phyloP scores from a whole-genome alignment of 2,888 invertebrate species.

The Pseudanteris insignis region DNA sequence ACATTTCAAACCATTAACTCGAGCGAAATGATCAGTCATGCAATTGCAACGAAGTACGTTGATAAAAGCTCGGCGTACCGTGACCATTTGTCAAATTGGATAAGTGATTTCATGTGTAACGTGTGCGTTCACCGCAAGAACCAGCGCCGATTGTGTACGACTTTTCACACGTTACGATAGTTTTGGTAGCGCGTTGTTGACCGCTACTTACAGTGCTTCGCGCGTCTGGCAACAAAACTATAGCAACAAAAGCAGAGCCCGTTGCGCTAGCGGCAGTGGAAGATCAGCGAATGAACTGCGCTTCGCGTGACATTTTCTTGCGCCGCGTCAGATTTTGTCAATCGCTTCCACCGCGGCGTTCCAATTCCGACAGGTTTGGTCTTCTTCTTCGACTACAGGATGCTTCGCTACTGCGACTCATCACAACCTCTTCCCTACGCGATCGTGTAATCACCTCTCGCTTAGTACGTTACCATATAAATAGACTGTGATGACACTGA shows the following conservation, averaged over 20 bases:
- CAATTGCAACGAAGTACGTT: conserved; percentile 6
- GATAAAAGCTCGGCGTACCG: conserved; percentile 2
- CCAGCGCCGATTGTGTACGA: not conserved
- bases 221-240: not conserved
- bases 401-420: conserved; percentile 47
- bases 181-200: conserved; percentile 2
- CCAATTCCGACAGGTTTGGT: conserved; percentile 29
- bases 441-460: conserved; percentile 53
- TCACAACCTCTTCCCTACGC: conserved; percentile 50
- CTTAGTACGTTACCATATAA: conserved; percentile 52
- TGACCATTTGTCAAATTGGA: conserved; percentile 10
- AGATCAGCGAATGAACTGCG: conserved; percentile 2
- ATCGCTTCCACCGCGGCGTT: not conserved
- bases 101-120: conserved; percentile 6
- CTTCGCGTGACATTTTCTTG: conserved; percentile 15
- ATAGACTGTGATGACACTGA: conserved; percentile 55
- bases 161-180: conserved; percentile 1
- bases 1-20: not conserved
- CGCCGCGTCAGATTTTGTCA: not conserved
- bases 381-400: conserved; percentile 47
- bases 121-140: not conserved
- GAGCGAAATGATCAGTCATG: conserved; percentile 1
- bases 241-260: not conserved
- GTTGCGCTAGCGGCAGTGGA: not conserved
- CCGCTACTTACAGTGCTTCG: conserved; percentile 14